Evolutionary conservation across 2,888 invertebrate genomes (phyloP).

Genomic region (Neria commutata): DNA sequence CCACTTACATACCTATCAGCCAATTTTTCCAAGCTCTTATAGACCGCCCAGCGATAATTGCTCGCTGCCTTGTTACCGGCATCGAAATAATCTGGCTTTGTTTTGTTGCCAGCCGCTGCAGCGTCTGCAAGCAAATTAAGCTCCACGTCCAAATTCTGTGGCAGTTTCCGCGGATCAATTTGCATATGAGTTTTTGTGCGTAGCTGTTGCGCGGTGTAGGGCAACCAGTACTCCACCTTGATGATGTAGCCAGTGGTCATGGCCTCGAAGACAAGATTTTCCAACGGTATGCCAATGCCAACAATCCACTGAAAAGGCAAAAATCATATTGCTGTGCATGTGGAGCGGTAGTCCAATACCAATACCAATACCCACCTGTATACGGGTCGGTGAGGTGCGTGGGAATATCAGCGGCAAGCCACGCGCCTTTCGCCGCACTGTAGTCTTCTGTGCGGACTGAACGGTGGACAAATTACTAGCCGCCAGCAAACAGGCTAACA

Average conservation of each 20-base stretch:
- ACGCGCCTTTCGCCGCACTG: slow-evolving; percentile 19
- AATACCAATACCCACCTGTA: slow-evolving; percentile 42
- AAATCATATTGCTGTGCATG: neutral
- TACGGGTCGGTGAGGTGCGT: slow-evolving; percentile 55
- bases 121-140: too few relatives aligned
- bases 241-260: slow-evolving; percentile 58
- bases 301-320: slow-evolving; percentile 47
- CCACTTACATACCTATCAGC: slow-evolving; percentile 43
- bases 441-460: too few relatives aligned
- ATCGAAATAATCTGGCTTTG: neutral
- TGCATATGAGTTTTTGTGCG: too few relatives aligned
- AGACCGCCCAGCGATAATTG: slow-evolving; percentile 53
- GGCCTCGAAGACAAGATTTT: slow-evolving; percentile 51
- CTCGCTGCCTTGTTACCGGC: slow-evolving; percentile 31
- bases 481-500: too few relatives aligned
- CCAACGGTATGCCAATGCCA: slow-evolving; percentile 59
- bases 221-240: slow-evolving; percentile 56
- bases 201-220: slow-evolving; percentile 43
- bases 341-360: neutral
- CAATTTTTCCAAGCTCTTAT: slow-evolving; percentile 49
- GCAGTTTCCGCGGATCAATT: too few relatives aligned
- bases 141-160: slow-evolving; percentile 40
- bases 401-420: slow-evolving; percentile 51
- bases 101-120: slow-evolving; percentile 21
- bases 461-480: neutral